phyloP scores from a whole-genome alignment of 1,140 invertebrate genomes.

The Penaeus indicus region DNA sequence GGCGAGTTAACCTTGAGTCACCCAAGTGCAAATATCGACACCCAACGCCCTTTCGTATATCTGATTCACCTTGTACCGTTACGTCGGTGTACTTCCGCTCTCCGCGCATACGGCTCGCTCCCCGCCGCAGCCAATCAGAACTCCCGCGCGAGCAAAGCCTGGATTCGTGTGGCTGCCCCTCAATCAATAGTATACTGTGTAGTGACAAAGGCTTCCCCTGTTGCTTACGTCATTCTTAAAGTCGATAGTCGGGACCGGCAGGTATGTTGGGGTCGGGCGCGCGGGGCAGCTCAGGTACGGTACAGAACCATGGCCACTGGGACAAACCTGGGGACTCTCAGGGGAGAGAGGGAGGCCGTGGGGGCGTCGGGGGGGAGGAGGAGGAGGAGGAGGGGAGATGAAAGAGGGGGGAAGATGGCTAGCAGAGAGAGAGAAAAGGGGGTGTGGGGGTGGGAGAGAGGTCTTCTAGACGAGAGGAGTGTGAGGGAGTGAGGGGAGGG shows the following conservation, averaged over 20 bases:
- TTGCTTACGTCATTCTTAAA: slow-evolving; percentile 59
- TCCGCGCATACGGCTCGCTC: background rate
- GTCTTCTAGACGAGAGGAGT: no score
- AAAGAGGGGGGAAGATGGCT: no score
- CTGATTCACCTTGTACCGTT: slow-evolving; percentile 53
- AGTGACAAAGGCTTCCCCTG: slow-evolving; percentile 53
- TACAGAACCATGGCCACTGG: no score
- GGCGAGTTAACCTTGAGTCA: no score
- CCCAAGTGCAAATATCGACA: no score
- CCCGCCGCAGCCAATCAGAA: slow-evolving; percentile 38
- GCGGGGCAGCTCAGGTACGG: background rate
- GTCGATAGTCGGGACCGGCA: slow-evolving; percentile 33
- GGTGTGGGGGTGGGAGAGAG: no score
- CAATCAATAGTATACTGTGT: slow-evolving; percentile 57
- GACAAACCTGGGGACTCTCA: no score
- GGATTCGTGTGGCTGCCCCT: slow-evolving; percentile 40
- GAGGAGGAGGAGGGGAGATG: no score
- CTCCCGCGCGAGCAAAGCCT: slow-evolving; percentile 3
- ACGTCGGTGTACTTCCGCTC: slow-evolving; percentile 26
- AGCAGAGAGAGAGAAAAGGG: no score
- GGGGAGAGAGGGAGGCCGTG: no score
- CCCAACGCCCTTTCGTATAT: background rate
- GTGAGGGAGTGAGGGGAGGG: no score
- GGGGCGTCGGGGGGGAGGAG: no score
- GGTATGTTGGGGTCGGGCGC: slow-evolving; percentile 28